A percentile compares a stretch with the other conserved stretches of the same genome.
These are phyloP conservation scores for Tachysurus fulvidraco DNA, from an alignment of 2,113 vertebrate genomes.

Conservation along the genomic window DNA sequence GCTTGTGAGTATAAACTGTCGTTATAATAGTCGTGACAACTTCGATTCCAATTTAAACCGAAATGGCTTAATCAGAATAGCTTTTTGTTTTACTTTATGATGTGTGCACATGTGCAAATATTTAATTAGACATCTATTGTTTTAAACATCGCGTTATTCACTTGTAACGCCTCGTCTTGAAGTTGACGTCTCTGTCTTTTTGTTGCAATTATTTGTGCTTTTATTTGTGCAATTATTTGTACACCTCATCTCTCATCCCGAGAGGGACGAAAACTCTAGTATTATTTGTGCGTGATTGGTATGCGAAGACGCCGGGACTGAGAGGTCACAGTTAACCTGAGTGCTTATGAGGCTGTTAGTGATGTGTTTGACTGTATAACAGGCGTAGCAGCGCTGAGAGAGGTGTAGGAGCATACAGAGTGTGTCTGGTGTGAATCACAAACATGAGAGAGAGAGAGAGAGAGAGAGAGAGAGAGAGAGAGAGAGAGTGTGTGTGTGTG, in stretches of 20 bases:
- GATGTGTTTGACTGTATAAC: not conserved
- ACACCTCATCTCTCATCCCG: not conserved
- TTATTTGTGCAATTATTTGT: not conserved
- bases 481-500: too few relatives aligned
- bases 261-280: not conserved
- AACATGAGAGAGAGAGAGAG: constrained; percentile 39
- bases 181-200: not conserved
- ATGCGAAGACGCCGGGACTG: not conserved
- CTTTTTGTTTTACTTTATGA: not conserved
- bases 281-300: not conserved
- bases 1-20: not conserved
- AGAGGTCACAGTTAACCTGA: constrained; percentile 2
- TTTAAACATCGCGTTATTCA: not conserved
- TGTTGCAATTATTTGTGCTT: too few relatives aligned
- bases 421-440: constrained; percentile 64
- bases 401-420: constrained; percentile 18
- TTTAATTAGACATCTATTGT: not conserved
- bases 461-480: not conserved
- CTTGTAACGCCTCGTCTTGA: not conserved
- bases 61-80: not conserved
- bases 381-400: not conserved
- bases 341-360: not conserved
- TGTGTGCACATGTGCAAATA: not conserved
- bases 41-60: too few relatives aligned
- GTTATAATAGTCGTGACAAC: not conserved